Evolutionary conservation across 2,888 invertebrate genomes (phyloP), one percentile per base, ranked within the genome.

Genomic region (Drosophila neutralis): DNA sequence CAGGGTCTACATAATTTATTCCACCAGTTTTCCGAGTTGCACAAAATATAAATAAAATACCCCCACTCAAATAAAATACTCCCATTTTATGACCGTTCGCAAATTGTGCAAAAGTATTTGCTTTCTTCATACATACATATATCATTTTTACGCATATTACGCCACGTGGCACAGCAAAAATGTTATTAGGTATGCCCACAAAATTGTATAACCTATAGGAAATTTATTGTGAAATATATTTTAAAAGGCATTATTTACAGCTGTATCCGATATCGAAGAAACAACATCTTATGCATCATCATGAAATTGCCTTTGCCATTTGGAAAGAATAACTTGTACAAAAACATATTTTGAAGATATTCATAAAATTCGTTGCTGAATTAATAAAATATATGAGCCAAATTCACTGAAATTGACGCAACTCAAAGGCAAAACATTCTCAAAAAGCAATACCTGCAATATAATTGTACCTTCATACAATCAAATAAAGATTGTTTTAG

Each of bases 21-120:
- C 63, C 74, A 72, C 63, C 82, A 87, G 71, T 74, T 78, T 86
- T 83, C 72, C 78, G 87, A 86, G 81, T 78, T 69, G 58, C 67
- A 57, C 60, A 54, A 71, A 67, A 76, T 72, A 61, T 75, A 72
- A 66, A 56, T 31, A 64, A 63, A 66, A 69, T 54, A 53, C 38
- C 42, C 66, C 21, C 24, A 52, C 35, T 38, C 38, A 51, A 61
- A 78, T 75, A 74, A 75, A 68, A 65, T 75, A 66, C 68, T 65
- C 52, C 60, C 72, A 78, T 73, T 83, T 83, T 83, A 80, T 78
- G 70, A 42, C 52, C 58, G 42, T 36, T 73, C 82, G 78, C 84
- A 84, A 84, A 82, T 79, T 82, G 70, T 62, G 73, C 76, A 84
- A 71, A 79, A 67, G 67, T 84, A 60, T 66, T 61, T 66, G 40